phyloP scores from a whole-genome alignment of 2,888 invertebrate genomes.

The Trichopria drosophilae region DNA sequence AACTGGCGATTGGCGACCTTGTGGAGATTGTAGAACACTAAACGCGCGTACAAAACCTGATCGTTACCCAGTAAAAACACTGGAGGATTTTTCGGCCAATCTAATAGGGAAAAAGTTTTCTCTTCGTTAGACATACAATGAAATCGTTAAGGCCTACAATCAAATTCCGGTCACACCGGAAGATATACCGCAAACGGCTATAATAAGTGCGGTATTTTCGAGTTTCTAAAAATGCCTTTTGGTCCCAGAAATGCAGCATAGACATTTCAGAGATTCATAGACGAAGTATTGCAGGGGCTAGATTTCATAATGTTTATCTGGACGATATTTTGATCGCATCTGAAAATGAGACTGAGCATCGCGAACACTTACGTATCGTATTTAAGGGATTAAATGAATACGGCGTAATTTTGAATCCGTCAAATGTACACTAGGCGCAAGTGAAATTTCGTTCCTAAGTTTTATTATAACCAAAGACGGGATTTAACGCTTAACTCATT shows the following conservation, averaged over 20 bases:
- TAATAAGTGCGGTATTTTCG: constrained; percentile 45
- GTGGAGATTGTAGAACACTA: constrained; percentile 39
- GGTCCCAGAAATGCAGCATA: constrained; percentile 45
- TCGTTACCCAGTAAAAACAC: constrained; percentile 43
- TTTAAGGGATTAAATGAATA: constrained; percentile 27
- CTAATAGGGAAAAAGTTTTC: constrained; percentile 37
- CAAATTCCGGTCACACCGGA: too few relatives aligned
- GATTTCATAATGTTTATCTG: constrained; percentile 25
- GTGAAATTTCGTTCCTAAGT: too few relatives aligned
- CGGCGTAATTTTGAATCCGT: constrained; percentile 33
- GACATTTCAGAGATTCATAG: constrained; percentile 35
- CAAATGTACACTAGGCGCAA: constrained; percentile 47
- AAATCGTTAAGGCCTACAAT: constrained; percentile 37
- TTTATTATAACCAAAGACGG: constrained; percentile 39
- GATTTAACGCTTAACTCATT: constrained; percentile 41
- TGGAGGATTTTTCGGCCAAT: constrained; percentile 39
- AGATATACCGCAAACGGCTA: constrained; percentile 44
- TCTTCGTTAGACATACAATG: constrained; percentile 40
- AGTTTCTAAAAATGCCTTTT: constrained; percentile 35
- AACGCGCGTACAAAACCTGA: constrained; percentile 41
- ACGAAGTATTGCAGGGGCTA: too few relatives aligned
- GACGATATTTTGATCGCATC: constrained; percentile 34
- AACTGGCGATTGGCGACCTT: constrained; percentile 35
- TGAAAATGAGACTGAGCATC: constrained; percentile 26
- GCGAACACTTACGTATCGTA: too few relatives aligned